Evolutionary conservation across 2,113 vertebrate species (phyloP), one percentile per base, ranked within the genome.

Genomic region (Holacanthus passer): DNA sequence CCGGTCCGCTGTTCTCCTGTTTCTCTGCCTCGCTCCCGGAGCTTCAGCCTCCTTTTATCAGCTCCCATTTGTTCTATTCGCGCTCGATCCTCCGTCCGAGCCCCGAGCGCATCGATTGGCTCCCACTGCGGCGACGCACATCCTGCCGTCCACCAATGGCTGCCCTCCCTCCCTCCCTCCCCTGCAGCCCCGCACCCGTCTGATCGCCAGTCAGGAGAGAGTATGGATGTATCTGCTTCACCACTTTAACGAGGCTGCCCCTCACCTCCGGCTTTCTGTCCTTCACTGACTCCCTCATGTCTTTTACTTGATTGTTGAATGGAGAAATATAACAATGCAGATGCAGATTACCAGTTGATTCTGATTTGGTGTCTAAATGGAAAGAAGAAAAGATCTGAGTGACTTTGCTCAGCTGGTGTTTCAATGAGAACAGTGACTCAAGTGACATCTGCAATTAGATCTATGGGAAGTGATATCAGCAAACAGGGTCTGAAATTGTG

Each of bases 31-130:
- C 45, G 24, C 31, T 64, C 27, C 62, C 2, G 14, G 0, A 19
- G 68, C 60, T 79, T 71, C 77, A 77, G 60, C 82, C 59, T 79
- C 83, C 66, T 85, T 85, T 88, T 88, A 81, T 82, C 24, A 29
- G 67, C 14, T 19, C 77, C 81, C 81, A 66, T 85, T 91, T 86
- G 86, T 86, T 31, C 81, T 55, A n/a, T 89, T 93, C 90, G 89
- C 91, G 93, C 91, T 88, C 67, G 84, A 74, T 88, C 84, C 81
- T 48, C 62, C 65, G 29, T 81, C 41, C 68, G 79, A 82, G 8
- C 66, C 31, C 73, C 35, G 68, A 87, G 80, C 76, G 7, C 85
- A 72, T 89, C 86, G 87, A 93, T 93, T 94, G 92, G 93, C 82
- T 91, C 74, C 14, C 59, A 65, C 77, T 2, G 52, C 32, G 58